These are phyloP conservation scores for Armadillidium nasatum DNA, from an alignment of 1,140 invertebrate genomes.

Conservation along the genomic window DNA sequence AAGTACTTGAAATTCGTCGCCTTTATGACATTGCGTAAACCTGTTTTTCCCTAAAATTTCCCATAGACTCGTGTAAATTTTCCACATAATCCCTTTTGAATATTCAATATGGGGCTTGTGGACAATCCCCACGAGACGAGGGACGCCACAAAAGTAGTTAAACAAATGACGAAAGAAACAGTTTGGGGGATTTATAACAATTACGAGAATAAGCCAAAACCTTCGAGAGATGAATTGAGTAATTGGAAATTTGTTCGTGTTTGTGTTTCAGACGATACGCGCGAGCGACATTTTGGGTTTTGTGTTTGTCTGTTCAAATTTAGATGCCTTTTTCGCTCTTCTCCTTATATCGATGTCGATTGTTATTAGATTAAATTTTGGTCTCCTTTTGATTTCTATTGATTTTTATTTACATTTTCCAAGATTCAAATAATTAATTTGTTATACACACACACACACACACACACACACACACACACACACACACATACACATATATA, in stretches of 20 bases:
- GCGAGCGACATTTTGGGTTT: no score
- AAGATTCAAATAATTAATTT: no score
- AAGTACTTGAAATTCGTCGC: background rate
- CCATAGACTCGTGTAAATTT: background rate
- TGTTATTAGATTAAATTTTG: no score
- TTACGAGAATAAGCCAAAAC: background rate
- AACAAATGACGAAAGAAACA: background rate
- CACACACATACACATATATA: background rate
- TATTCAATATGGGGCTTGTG: slow-evolving; percentile 1
- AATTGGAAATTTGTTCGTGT: background rate
- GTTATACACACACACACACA: no score
- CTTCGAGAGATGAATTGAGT: background rate
- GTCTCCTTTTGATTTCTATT: no score
- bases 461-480: no score
- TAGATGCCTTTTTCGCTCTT: no score
- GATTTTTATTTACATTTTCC: no score
- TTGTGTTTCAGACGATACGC: background rate
- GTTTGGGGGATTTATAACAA: background rate
- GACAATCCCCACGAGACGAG: background rate
- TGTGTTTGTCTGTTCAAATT: no score
- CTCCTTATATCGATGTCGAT: no score
- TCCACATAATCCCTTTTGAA: background rate
- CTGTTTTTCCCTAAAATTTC: background rate
- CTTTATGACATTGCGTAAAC: background rate
- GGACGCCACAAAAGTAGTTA: background rate